Conservation (phyloP, 2,797 vertebrate species). For the Lacerta viridis region DNA sequence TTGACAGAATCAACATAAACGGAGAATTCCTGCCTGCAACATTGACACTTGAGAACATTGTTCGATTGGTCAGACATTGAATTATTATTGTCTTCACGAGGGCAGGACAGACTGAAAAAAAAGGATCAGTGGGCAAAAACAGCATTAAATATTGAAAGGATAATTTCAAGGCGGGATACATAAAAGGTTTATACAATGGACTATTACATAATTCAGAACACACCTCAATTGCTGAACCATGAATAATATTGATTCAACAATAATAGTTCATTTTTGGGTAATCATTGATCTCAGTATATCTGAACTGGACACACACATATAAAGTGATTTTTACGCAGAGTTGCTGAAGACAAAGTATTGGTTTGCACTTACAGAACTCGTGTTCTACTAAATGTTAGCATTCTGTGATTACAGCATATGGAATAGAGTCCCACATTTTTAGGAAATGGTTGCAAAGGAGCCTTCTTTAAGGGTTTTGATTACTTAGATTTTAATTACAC, state of each 20-base stretch:
- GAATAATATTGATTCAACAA: constrained; percentile 29
- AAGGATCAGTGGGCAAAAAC: constrained; percentile 5
- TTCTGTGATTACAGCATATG: background rate
- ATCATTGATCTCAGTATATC: background rate
- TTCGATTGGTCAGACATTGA: background rate
- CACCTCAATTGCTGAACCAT: background rate
- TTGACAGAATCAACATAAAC: background rate
- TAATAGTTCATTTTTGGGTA: background rate
- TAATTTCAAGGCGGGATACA: background rate
- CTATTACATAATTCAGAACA: background rate
- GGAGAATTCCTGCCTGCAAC: background rate
- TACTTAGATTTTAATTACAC: no score
- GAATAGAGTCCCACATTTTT: no score
- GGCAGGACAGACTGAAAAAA: background rate
- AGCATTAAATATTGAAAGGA: background rate
- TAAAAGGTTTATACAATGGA: background rate
- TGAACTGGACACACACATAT: background rate
- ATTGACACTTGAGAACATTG: background rate
- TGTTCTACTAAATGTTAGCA: background rate
- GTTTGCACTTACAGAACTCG: background rate
- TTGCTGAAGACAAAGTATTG: no score
- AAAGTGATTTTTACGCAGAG: background rate
- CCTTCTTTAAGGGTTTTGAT: no score
- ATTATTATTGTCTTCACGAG: constrained; percentile 4
- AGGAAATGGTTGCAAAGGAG: no score